Evolutionary conservation across 2,113 vertebrate genomes (phyloP), one percentile per base, ranked within the genome.

Genomic region (Catharus minimus): DNA sequence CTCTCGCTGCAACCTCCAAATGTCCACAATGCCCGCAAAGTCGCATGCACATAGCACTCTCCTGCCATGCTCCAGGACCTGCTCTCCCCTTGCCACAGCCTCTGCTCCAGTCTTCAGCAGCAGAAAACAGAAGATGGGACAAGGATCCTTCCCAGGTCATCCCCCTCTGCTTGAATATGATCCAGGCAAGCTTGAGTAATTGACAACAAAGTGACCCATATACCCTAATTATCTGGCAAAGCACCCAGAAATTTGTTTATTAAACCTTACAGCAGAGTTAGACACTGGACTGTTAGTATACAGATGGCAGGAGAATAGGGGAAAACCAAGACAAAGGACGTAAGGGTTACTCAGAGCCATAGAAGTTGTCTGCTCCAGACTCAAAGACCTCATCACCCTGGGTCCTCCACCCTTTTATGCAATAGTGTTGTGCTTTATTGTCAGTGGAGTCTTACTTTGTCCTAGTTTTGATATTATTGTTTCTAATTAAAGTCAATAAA

Each of bases 401-500:
- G 4, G 10, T 60, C 22, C 71, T 82, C 78, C 39, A 6, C 50
- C 78, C 66, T 67, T 83, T 58, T 24, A 57, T 6, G n/a, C 0
- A 21, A 60, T 33, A 60, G 44, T 44, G 18, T 5, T 27, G 10
- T 26, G 62, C 22, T 81, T 80, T 17, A 44, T 38, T 86, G 56
- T 67, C 68, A 60, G 44, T 32, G 8, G 33, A 91, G 36, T 30
- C 73, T 49, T 58, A 22, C 53, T 82, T 83, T 94, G 61, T 67
- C 76, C 64, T 74, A 69, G 56, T 88, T 92, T 82, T 73, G 47
- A 32, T 73, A 76, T 49, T 80, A 61, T 72, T 89, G 53, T 72
- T 89, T 85, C 65, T 83, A 92, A 83, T 79, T 89, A 41, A 77
- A 88, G 80, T 57, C 39, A 93, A 86, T 41, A 95, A 89, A 86